A percentile compares a stretch with the other conserved stretches of the same genome.
phyloP scores from a whole-genome alignment of 2,888 invertebrate species.

The Euspilapteryx auroguttella region DNA sequence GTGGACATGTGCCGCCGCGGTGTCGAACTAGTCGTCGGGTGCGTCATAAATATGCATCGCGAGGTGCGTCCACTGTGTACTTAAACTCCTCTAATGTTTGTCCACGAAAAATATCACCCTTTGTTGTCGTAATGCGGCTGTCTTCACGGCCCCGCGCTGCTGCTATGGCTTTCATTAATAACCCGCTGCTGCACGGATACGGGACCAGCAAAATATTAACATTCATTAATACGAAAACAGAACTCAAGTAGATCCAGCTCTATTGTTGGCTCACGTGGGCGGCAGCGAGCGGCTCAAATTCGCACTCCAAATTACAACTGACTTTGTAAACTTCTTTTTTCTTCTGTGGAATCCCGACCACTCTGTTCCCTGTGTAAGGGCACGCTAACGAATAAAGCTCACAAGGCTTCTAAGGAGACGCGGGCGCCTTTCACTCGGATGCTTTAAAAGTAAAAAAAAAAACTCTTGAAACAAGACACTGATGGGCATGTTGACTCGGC shows the following conservation, averaged over 20 bases:
- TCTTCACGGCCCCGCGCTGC: too few relatives aligned
- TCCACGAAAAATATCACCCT: constrained; percentile 48
- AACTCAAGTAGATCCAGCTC: too few relatives aligned
- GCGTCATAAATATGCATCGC: constrained; percentile 52
- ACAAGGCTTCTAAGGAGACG: constrained; percentile 50
- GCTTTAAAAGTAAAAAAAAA: constrained; percentile 27
- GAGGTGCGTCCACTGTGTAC: constrained; percentile 34
- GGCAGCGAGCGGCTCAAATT: too few relatives aligned
- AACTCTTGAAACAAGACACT: constrained; percentile 45
- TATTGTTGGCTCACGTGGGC: too few relatives aligned
- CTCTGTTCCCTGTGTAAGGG: too few relatives aligned
- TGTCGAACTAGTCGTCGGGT: constrained; percentile 41
- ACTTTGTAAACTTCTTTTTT: too few relatives aligned
- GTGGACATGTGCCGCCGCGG: constrained; percentile 24
- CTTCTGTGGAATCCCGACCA: too few relatives aligned
- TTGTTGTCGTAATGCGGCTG: constrained; percentile 36
- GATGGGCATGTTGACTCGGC: constrained; percentile 33
- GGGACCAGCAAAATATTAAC: too few relatives aligned
- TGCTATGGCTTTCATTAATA: too few relatives aligned
- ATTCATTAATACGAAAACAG: too few relatives aligned
- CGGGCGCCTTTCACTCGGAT: constrained; percentile 44
- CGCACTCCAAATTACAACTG: too few relatives aligned
- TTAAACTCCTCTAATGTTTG: constrained; percentile 42
- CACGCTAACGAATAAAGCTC: constrained; percentile 37
- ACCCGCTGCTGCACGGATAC: too few relatives aligned